Evolutionary conservation across 2,113 vertebrate genomes (phyloP), one percentile per base, ranked within the genome.

Genomic region (Azemiops feae): DNA sequence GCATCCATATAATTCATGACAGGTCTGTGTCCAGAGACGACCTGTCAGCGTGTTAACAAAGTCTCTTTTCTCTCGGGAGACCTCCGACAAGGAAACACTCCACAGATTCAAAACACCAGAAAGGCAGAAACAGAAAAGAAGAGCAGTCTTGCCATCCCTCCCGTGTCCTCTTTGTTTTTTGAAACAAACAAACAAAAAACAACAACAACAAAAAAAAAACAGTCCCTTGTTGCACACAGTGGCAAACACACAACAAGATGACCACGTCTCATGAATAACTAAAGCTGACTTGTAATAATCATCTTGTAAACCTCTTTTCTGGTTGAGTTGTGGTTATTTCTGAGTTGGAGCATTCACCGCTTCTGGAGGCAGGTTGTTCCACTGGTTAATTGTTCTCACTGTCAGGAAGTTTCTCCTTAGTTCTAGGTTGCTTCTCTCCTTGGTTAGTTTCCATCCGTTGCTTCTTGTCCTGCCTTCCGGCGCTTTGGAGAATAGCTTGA

Each of bases 261-360:
- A 8, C 25, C 81, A 93, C 34, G 22, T 53, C 85, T 25, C 4
- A 94, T 47, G 43, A 91, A 91, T 64, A 91, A 93, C 22, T 92
- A 54, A 93, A 95, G 34, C 0, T 1, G 53, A 89, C n/a, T 93
- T 92, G 91, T 0, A 94, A 55, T 60, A 92, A 94, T 92, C 85
- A 87, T 74, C 11, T 85, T 58, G 22, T 50, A 86, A 92, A 91
- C 30, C 45, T 45, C 27, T 90, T 88, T 53, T 58, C 88, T 89
- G 88, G 12, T 85, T 34, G 9, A 64, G 58, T 64, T 11, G 12
- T 60, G 58, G 27, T 25, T 30, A 64, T 64, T 64, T 64, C 1
- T 64, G 27, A 64, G 11, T n/a, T n/a, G n/a, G n/a, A n/a, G n/a
- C n/a, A n/a, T n/a, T n/a, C n/a, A n/a, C n/a, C n/a, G n/a, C n/a